phyloP scores from a whole-genome alignment of 2,888 invertebrate genomes.

The Watsonalla binaria region DNA sequence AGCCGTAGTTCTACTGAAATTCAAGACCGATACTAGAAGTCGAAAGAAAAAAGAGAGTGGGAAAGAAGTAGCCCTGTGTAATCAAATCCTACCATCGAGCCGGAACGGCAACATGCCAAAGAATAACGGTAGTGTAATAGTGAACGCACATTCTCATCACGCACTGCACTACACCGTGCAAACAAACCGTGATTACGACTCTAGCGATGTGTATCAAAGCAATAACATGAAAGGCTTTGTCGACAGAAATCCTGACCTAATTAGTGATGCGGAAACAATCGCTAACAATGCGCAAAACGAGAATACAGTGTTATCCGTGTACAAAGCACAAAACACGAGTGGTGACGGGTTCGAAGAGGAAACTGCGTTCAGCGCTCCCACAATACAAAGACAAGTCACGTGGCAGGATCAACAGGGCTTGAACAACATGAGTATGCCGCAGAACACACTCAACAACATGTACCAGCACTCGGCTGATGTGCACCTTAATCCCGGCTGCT shows the following conservation, averaged over 20 bases:
- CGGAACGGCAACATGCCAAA: slow-evolving; percentile 72
- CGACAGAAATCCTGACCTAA: slow-evolving; percentile 88
- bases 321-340: slow-evolving; percentile 58
- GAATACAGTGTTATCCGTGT: slow-evolving; percentile 65
- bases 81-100: slow-evolving; percentile 71
- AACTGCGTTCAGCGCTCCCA: slow-evolving; percentile 59
- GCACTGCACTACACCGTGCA: slow-evolving; percentile 74
- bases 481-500: slow-evolving; percentile 86
- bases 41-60: slow-evolving; percentile 79
- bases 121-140: slow-evolving; percentile 76
- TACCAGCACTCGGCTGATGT: slow-evolving; percentile 85
- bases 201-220: slow-evolving; percentile 69
- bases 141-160: slow-evolving; percentile 78
- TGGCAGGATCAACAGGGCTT: slow-evolving; percentile 74
- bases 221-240: slow-evolving; percentile 72
- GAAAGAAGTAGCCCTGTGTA: slow-evolving; percentile 80
- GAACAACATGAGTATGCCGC: slow-evolving; percentile 69
- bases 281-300: slow-evolving; percentile 71
- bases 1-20: slow-evolving; percentile 80
- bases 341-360: slow-evolving; percentile 66
- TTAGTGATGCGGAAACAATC: slow-evolving; percentile 85
- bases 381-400: slow-evolving; percentile 74
- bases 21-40: slow-evolving; percentile 69
- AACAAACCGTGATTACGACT: slow-evolving; percentile 78
- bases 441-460: slow-evolving; percentile 68